A percentile compares a stretch with the other conserved stretches of the same genome.
These are phyloP conservation scores for Phorcus lineatus DNA, from an alignment of 2,888 invertebrate species.

Conservation along the genomic window DNA sequence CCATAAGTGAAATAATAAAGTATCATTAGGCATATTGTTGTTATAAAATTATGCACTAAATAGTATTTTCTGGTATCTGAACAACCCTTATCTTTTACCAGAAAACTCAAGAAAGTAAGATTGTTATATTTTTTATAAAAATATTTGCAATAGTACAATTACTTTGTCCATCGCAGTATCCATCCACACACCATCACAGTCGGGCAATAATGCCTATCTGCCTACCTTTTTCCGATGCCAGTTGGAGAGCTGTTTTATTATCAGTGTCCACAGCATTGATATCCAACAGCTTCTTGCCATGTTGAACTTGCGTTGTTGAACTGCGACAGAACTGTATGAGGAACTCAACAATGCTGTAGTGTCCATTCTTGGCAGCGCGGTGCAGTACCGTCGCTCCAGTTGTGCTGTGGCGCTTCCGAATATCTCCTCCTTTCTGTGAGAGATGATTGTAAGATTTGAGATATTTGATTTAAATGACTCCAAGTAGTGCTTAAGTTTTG, in stretches of 20 bases:
- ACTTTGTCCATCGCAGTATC: too few species aligned
- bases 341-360: slow-evolving; percentile 56
- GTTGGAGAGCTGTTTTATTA: slow-evolving; percentile 65
- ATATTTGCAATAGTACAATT: too few species aligned
- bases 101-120: too few species aligned
- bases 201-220: background rate
- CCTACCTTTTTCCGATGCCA: slow-evolving; percentile 71
- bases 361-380: slow-evolving; percentile 60
- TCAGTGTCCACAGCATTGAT: slow-evolving; percentile 65
- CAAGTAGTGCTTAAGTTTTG: too few species aligned
- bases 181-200: too few species aligned
- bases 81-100: too few species aligned
- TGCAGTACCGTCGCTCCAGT: slow-evolving; percentile 66
- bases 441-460: background rate
- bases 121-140: too few species aligned
- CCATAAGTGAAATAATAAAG: too few species aligned
- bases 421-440: slow-evolving; percentile 66
- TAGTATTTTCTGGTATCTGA: too few species aligned
- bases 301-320: background rate
- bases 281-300: slow-evolving; percentile 50
- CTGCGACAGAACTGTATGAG: slow-evolving; percentile 55
- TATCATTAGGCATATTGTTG: too few species aligned
- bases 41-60: too few species aligned
- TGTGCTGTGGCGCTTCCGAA: slow-evolving; percentile 55
- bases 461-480: background rate